Base-by-base conservation (phyloP, 2,113 vertebrate genomes). In the Gambusia holbrooki region DNA sequence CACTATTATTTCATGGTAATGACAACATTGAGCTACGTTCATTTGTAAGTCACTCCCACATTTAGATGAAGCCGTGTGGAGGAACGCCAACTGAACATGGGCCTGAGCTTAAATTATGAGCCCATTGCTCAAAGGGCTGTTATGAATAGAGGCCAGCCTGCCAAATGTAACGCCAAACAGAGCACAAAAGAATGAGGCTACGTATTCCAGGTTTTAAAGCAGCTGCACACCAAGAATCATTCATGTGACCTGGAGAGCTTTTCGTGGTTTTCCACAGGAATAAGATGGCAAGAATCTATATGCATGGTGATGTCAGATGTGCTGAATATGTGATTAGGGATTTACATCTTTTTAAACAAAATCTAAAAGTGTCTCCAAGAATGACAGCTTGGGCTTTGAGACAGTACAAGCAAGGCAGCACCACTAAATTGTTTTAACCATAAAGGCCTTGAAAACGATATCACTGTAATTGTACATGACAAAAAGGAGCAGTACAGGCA, bases 21-120 rank as follows among this genome's bases (percentile, higher is more conserved):
- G 86, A 79, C 29, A 77, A 69, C 74, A 77, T 40, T 4, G 8
- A 77, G 27, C 35, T 66, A 62, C 80, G 80, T 71, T 75, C 66
- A 27, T 87, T 69, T 80, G 71, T 88, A 83, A 82, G 68, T 82
- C 68, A 66, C 76, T 81, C 80, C 71, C 70, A 79, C 63, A 71
- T 82, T 76, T 48, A 82, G 84, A 83, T 86, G 72, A 33, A 63
- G 74, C 33, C 69, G 42, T 33, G 62, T 66, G 74, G 73, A 71
- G 69, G 1, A 63, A 48, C 4, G 73, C 73, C 68, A 87, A 65
- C 60, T 80, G 77, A 87, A 80, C 58, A 70, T 17, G 25, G 35
- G 60, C 73, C 84, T 74, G 84, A 65, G 79, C 61, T 68, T 82
- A 75, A 25, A 62, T 87, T 77, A 84, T 77, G n/a, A 77, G 68